A percentile compares a stretch with the other conserved stretches of the same genome.
These are phyloP conservation scores for Leucophenga varia DNA, from an alignment of 1,140 invertebrate genomes.

Conservation along the genomic window DNA sequence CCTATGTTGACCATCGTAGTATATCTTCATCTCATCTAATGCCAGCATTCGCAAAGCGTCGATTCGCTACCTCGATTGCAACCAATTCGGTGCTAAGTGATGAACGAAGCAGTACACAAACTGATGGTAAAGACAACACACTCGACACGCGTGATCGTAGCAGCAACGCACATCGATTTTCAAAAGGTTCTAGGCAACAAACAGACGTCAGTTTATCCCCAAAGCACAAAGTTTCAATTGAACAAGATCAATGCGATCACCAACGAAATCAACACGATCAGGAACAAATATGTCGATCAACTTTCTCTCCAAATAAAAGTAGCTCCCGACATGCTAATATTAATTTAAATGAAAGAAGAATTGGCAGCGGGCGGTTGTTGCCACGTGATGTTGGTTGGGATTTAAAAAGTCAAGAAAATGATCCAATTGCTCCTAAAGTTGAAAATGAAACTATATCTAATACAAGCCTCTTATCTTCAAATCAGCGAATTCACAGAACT, in stretches of 20 bases:
- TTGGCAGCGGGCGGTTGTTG: slow-evolving; percentile 74
- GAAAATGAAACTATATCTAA: too few species aligned
- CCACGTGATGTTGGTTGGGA: slow-evolving; percentile 65
- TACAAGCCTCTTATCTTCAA: too few species aligned
- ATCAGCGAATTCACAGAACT: too few species aligned
- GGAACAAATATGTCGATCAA: slow-evolving; percentile 13
- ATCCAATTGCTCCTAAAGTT: neutral
- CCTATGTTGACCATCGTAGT: slow-evolving; percentile 44
- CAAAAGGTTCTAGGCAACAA: slow-evolving; percentile 1
- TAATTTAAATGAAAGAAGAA: slow-evolving; percentile 59
- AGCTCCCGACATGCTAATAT: slow-evolving; percentile 6
- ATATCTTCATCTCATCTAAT: slow-evolving; percentile 54
- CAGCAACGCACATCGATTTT: neutral
- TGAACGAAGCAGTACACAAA: neutral
- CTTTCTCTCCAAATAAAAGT: slow-evolving; percentile 21
- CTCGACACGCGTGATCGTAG: neutral
- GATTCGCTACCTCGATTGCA: slow-evolving; percentile 18
- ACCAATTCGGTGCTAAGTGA: slow-evolving; percentile 4
- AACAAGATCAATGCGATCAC: slow-evolving; percentile 13
- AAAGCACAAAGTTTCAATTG: neutral
- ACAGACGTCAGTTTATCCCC: neutral
- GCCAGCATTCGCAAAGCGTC: slow-evolving; percentile 50
- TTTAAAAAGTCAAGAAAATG: slow-evolving; percentile 57
- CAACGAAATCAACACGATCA: slow-evolving; percentile 13
- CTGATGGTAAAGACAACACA: neutral